phyloP scores from a whole-genome alignment of 2,888 invertebrate genomes.

The Drosophila formosana region DNA sequence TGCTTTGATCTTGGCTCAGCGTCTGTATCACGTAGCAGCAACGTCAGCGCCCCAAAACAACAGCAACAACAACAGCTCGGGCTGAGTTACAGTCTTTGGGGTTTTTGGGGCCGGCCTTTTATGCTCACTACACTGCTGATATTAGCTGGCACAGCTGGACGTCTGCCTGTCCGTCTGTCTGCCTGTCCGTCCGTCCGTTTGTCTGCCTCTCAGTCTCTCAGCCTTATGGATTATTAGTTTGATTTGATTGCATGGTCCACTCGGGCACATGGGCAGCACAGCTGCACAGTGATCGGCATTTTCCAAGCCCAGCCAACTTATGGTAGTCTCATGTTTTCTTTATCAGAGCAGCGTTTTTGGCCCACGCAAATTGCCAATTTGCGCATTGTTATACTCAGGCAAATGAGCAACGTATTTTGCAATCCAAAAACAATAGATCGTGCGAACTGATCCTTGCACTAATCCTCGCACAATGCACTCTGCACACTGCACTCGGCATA shows the following conservation, averaged over 20 bases:
- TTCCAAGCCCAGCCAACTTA: slow-evolving; percentile 44
- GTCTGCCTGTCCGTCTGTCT: slow-evolving; percentile 41
- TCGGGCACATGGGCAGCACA: slow-evolving; percentile 25
- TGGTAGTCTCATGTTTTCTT: slow-evolving; percentile 17
- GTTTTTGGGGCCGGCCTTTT: slow-evolving; percentile 67
- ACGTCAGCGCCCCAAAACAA: slow-evolving; percentile 69
- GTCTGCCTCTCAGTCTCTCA: slow-evolving; percentile 24
- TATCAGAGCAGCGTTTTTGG: slow-evolving; percentile 23
- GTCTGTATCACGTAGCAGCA: slow-evolving; percentile 64
- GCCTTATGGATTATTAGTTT: slow-evolving; percentile 82
- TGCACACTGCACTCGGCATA: slow-evolving; percentile 36
- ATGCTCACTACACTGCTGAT: slow-evolving; percentile 55
- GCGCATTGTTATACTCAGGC: slow-evolving; percentile 62
- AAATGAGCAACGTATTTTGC: slow-evolving; percentile 62
- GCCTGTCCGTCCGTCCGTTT: slow-evolving; percentile 11
- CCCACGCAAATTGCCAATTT: slow-evolving; percentile 74
- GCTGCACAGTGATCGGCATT: slow-evolving; percentile 67
- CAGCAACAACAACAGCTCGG: slow-evolving; percentile 30
- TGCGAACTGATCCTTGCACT: slow-evolving; percentile 69
- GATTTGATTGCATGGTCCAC: slow-evolving; percentile 75
- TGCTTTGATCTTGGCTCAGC: slow-evolving; percentile 81
- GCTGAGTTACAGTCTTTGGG: slow-evolving; percentile 44
- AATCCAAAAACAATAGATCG: slow-evolving; percentile 65
- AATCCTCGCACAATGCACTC: slow-evolving; percentile 39
- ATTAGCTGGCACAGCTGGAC: slow-evolving; percentile 83